Conservation (phyloP, 1,140 invertebrate species). For the Eubasilissa regina region DNA sequence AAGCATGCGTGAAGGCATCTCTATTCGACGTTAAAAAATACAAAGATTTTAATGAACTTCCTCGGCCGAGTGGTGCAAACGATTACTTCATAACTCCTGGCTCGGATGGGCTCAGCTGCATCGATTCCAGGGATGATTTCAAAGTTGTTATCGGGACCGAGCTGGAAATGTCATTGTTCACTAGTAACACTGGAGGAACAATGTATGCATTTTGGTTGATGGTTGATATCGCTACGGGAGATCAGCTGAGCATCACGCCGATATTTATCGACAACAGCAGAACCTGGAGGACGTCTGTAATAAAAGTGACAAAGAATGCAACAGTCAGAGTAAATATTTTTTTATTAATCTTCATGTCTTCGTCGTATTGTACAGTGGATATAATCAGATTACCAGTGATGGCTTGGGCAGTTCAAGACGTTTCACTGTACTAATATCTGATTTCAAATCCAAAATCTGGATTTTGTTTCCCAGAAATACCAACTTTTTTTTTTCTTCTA, state of each 20-base stretch:
- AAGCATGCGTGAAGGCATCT: neutral
- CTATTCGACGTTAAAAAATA: conserved; percentile 5
- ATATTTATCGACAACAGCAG: neutral
- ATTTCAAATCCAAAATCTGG: too few species aligned
- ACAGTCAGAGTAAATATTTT: neutral
- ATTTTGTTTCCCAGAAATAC: too few species aligned
- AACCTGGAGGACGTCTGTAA: neutral
- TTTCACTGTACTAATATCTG: too few species aligned
- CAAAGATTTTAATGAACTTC: neutral
- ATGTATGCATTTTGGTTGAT: neutral
- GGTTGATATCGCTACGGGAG: neutral
- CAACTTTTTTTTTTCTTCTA: too few species aligned
- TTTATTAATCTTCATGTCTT: neutral
- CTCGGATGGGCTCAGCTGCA: neutral
- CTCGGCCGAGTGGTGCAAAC: neutral
- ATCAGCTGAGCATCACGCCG: too few species aligned
- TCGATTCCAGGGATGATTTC: neutral
- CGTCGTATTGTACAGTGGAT: too few species aligned
- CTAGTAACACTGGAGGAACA: neutral
- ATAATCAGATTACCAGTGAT: too few species aligned
- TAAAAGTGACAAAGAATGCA: neutral
- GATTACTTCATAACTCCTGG: neutral
- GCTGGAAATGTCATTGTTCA: neutral
- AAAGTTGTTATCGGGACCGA: neutral
- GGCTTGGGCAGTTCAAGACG: too few species aligned